Evolutionary conservation across 2,113 vertebrate species (phyloP), one percentile per base, ranked within the genome.

Genomic region (Thunnus thynnus): DNA sequence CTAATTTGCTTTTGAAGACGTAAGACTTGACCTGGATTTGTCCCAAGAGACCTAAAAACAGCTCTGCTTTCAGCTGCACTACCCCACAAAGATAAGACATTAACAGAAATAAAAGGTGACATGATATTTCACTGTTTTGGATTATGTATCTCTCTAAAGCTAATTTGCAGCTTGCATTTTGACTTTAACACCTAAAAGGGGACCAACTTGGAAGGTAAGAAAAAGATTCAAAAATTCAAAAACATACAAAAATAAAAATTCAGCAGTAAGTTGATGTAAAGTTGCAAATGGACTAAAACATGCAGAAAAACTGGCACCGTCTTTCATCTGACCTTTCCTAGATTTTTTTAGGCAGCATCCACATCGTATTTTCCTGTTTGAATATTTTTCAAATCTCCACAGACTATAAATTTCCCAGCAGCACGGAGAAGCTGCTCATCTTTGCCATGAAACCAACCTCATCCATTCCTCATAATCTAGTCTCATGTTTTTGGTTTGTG

Each of bases 401-500:
- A 64, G 57, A 64, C 67, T 62, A 36, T 58, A 36, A 14, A 20
- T 77, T 82, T 82, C 72, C 72, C 58, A 25, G 64, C 66, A 72
- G 64, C 68, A 68, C 22, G 77, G 77, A 73, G 74, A 79, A 82
- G 14, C 18, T 20, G 75, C 86, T 90, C 83, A 82, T 87, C 76
- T 87, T 86, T 72, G 62, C 87, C 63, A 71, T 66, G 60, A 76
- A 90, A 73, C 58, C 65, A 32, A 25, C 81, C 48, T 88, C 71
- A 67, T 76, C 83, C 80, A 51, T 71, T 83, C 78, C 76, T 83
- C 73, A 84, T 92, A 86, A 89, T 94, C 87, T 87, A 82, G 83
- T 85, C 83, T 86, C 70, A 67, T 92, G 90, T 90, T 91, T 91
- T 93, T 80, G 80, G 85, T 92, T 92, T 63, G 67, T 66, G 83